A percentile compares a stretch with the other conserved stretches of the same genome.
These are phyloP conservation scores for Artemia franciscana DNA, from an alignment of 1,140 invertebrate species.

Conservation along the genomic window DNA sequence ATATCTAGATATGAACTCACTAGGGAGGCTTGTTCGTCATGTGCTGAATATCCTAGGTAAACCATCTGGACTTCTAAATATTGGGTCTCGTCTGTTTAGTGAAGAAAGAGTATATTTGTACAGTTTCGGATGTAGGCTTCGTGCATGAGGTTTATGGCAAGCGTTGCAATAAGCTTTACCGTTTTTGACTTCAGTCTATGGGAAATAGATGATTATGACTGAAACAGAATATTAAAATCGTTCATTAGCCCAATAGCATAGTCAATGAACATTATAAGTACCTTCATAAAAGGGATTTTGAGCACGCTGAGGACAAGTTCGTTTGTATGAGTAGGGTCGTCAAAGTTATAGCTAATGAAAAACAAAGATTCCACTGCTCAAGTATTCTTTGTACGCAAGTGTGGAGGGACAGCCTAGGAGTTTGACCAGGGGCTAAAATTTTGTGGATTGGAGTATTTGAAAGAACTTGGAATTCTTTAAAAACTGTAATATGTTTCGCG, in stretches of 20 bases:
- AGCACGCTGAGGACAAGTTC: constrained; percentile 17
- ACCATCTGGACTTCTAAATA: background rate
- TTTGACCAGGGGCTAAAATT: too few species aligned
- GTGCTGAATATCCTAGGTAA: background rate
- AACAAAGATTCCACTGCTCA: constrained; percentile 17
- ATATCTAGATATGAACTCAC: background rate
- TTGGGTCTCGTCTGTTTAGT: background rate
- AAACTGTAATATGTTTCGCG: constrained; percentile 13
- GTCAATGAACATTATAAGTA: constrained; percentile 18
- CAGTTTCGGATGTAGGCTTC: constrained; percentile 11
- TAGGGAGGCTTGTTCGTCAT: background rate
- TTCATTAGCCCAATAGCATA: constrained; percentile 15
- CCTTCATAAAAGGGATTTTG: constrained; percentile 15
- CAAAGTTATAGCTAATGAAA: too few species aligned
- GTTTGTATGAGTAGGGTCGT: constrained; percentile 18
- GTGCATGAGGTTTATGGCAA: constrained; percentile 10
- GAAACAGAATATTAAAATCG: constrained; percentile 18
- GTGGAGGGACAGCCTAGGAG: constrained; percentile 19
- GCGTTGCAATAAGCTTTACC: constrained; percentile 8
- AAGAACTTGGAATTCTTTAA: constrained; percentile 18
- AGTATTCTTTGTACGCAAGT: constrained; percentile 17
- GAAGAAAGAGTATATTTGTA: background rate
- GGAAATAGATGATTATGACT: constrained; percentile 15
- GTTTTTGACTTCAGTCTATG: constrained; percentile 14
- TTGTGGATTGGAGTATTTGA: constrained; percentile 17